These are phyloP conservation scores for Cryptoleucopteryx plumbea DNA, from an alignment of 2,113 vertebrate species.

Conservation along the genomic window DNA sequence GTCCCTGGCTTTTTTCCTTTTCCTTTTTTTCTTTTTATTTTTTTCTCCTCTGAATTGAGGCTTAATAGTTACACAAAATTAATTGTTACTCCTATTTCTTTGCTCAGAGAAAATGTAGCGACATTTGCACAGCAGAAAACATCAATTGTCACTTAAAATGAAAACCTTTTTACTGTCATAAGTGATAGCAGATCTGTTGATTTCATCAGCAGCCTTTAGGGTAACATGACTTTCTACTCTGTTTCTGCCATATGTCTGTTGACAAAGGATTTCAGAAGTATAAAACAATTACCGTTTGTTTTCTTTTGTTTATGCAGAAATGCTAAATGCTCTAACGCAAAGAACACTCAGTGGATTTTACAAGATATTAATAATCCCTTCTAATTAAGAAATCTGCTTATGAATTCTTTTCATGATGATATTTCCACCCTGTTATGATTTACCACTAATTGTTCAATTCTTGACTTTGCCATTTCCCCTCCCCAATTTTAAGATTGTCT, in stretches of 20 bases:
- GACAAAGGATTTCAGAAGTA: slow-evolving; percentile 47
- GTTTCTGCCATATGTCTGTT: slow-evolving; percentile 18
- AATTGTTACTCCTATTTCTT: slow-evolving; percentile 4
- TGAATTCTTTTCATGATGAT: not conserved
- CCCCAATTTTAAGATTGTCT: not conserved
- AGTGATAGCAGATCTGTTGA: slow-evolving; percentile 45
- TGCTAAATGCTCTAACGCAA: not conserved
- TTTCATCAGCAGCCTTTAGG: slow-evolving; percentile 29
- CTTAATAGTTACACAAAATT: not conserved
- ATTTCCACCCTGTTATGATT: slow-evolving; percentile 28
- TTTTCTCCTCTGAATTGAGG: not conserved
- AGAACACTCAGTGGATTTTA: slow-evolving; percentile 32
- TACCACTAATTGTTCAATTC: not conserved
- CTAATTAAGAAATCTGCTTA: slow-evolving; percentile 42
- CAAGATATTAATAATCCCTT: not conserved
- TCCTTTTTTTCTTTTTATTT: not conserved
- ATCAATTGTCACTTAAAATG: slow-evolving; percentile 43
- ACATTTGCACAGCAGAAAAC: slow-evolving; percentile 49
- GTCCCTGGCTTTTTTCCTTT: accelerated
- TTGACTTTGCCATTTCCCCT: not conserved
- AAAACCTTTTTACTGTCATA: slow-evolving; percentile 42
- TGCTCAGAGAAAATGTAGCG: not conserved
- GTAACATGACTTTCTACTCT: slow-evolving; percentile 46
- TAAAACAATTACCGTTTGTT: slow-evolving; percentile 43
- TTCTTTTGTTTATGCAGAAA: slow-evolving; percentile 59